These are phyloP conservation scores for Oceanites oceanicus DNA, from an alignment of 2,113 vertebrate genomes.

Conservation along the genomic window DNA sequence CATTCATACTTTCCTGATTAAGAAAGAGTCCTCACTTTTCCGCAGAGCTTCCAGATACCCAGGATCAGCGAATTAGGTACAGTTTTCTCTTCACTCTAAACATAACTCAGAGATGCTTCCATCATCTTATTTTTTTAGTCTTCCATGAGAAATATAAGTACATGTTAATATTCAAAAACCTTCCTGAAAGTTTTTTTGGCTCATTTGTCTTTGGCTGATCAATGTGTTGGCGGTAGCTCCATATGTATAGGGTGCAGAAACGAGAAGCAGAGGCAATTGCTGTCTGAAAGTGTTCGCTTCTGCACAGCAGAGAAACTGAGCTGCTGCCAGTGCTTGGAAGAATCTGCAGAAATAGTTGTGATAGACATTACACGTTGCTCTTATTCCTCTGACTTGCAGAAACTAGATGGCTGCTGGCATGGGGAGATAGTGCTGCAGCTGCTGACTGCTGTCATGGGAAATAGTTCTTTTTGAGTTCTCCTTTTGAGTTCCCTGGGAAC, in stretches of 20 bases:
- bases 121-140: background rate
- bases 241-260: background rate
- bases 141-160: background rate
- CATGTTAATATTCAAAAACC: background rate
- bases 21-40: background rate
- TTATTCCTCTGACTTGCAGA: background rate
- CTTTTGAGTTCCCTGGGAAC: background rate
- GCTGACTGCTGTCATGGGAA: background rate
- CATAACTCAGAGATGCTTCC: background rate
- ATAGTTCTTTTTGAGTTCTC: no score
- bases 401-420: background rate
- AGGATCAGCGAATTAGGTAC: background rate
- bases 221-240: background rate
- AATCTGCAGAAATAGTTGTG: background rate
- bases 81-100: background rate
- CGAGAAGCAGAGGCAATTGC: background rate
- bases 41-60: background rate
- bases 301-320: background rate
- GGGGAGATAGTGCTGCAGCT: background rate
- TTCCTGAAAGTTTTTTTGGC: background rate
- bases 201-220: background rate
- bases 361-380: background rate
- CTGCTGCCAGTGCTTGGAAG: background rate
- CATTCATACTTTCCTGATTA: background rate
- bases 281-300: background rate